Evolutionary conservation across 2,888 invertebrate genomes (phyloP), one percentile per base, ranked within the genome.

Genomic region (Corbicula japonica): DNA sequence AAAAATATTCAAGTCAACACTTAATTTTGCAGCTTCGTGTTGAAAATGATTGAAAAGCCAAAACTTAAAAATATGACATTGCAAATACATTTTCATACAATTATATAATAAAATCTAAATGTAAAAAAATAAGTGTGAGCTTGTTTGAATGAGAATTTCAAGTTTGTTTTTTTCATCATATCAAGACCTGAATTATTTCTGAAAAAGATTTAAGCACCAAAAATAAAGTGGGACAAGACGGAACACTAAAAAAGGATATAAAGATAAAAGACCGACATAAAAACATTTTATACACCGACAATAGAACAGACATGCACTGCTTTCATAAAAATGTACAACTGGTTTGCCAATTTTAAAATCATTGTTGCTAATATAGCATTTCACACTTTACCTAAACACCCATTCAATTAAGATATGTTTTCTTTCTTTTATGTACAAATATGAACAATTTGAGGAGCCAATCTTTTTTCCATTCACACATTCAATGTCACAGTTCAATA

Each of bases 291-390:
- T 65, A 50, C 60, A 70, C 60, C 32, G 48, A 12, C 61, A 18
- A 66, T 61, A 56, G 48, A 75, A 77, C 72, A 35, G 26, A 73
- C 76, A 80, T 80, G 80, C 76, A 80, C 72, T 72, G 66, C 56
- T 66, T 61, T 21, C 35, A 71, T 65, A 56, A 70, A 58, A 50
- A 76, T 23, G 3, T 52, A 44, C 48, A 60, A 62, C 44, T 63
- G 69, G 69, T 76, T 76, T 76, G 76, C 69, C 69, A 76, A 56
- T 65, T 73, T 38, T 56, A 58, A 73, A 63, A 26, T 62, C 46
- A 73, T 26, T 21, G 38, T 38, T 56, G 26, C 32, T 35, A 52
- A 66, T 26, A 66, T n/a, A 34, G 4, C 18, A 30, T 50, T 65
- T 65, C 50, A 50, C 32, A n/a, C 30, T 35, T 18, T 30, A 54